Base-by-base conservation (phyloP, 1,140 invertebrate species). In the Apocrypta bakeri region DNA sequence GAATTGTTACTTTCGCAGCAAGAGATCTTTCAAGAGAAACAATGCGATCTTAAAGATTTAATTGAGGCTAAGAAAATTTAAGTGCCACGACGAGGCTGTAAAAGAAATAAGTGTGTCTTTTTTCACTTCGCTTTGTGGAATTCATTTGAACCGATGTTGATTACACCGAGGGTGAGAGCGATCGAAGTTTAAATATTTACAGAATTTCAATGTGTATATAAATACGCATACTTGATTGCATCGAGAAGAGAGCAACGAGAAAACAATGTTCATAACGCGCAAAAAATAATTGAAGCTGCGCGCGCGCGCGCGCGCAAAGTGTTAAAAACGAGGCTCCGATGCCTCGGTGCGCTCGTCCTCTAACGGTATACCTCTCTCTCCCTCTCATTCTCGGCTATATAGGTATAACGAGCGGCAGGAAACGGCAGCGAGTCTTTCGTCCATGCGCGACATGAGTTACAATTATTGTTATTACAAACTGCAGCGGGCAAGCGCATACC, bases 391-490 rank as follows among this genome's bases (percentile, higher is more conserved):
- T 86, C 87, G 85, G 83, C 85, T 56, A 83, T 37, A 56, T 14
- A 11, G 27, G 17, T 21, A n/a, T n/a, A 82, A 80, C 81, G 80
- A 82, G 84, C 82, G 82, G 69, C 82, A 83, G 69, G 63, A 80
- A 87, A 86, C 68, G 78, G 63, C 40, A 61, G 79, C 56, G 82
- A 84, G 61, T 75, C 76, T 84, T 85, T 82, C 75, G 71, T 84
- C 73, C 79, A 83, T 82, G 83, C 82, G 68, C 83, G 78, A 86
- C 82, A 83, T 69, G 83, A 84, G 68, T 84, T 85, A 83, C 80
- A 85, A 84, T 85, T 84, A 83, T 83, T 83, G 77, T 83, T 85
- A 82, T 85, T 82, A 76, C 12, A 24, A 56, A 24, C 27, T 66
- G 71, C 56, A 66, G 27, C 56, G 29, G 25, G 40, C 42, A 71